Evolutionary conservation across 2,797 vertebrate genomes (phyloP).

Genomic region (Acanthurus lineatus): DNA sequence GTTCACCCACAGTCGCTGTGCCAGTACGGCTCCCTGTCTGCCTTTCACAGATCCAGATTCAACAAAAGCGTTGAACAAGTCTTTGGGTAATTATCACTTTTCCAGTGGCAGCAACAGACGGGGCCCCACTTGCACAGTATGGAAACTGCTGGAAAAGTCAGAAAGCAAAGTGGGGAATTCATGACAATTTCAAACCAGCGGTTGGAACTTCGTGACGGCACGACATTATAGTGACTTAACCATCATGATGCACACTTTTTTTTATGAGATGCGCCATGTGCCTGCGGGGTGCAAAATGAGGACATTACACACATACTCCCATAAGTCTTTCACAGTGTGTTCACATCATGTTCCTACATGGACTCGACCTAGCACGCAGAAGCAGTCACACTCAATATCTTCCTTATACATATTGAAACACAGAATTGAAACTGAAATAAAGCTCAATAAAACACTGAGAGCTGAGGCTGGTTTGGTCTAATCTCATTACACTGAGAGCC

Average conservation of each 20-base stretch:
- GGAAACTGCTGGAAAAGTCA: conserved; percentile 49
- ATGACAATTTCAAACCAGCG: conserved; percentile 25
- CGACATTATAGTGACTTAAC: conserved; percentile 57
- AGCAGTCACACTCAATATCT: conserved; percentile 70
- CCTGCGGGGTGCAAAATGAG: conserved; percentile 63
- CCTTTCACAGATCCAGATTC: conserved; percentile 46
- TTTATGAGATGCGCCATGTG: conserved; percentile 62
- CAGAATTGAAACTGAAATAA: conserved; percentile 76
- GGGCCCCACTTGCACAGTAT: conserved; percentile 9
- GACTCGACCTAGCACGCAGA: conserved; percentile 46
- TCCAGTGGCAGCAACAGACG: conserved; percentile 42
- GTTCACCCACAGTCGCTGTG: conserved; percentile 43
- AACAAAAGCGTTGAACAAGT: conserved; percentile 24
- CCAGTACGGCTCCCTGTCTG: conserved; percentile 54
- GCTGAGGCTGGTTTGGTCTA: conserved; percentile 83
- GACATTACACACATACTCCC: conserved; percentile 61
- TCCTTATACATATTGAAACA: conserved; percentile 70
- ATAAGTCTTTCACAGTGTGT: conserved; percentile 63
- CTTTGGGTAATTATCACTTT: conserved; percentile 39
- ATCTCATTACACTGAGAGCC: conserved; percentile 85
- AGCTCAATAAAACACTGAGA: conserved; percentile 81
- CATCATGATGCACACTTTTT: conserved; percentile 64
- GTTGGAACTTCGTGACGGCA: conserved; percentile 45
- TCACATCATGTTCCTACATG: conserved; percentile 43
- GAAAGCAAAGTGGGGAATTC: conserved; percentile 32